A percentile compares a stretch with the other conserved stretches of the same genome.
Evolutionary conservation across 2,113 vertebrate species (phyloP).

Genomic region (Zapornia atra): DNA sequence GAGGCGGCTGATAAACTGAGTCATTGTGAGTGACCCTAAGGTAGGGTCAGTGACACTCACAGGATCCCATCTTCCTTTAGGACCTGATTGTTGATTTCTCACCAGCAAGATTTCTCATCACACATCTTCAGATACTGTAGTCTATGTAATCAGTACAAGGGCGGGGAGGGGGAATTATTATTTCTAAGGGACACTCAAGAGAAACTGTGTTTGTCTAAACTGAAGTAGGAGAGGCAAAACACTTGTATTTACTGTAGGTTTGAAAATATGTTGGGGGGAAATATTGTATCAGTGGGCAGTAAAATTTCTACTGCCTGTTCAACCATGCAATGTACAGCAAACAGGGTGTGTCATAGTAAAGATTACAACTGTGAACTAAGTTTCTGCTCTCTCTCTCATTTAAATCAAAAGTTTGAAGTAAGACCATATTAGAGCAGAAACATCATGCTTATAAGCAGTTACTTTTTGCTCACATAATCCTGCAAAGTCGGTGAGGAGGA

Average conservation of each 20-base stretch:
- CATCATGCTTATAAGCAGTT: background rate
- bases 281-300: background rate
- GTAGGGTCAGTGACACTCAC: background rate
- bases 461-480: background rate
- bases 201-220: background rate
- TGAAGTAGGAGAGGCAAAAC: background rate
- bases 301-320: conserved; percentile 13
- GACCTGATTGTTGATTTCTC: background rate
- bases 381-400: background rate
- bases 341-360: background rate
- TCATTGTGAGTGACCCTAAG: background rate
- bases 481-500: background rate
- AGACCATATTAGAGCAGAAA: background rate
- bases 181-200: background rate
- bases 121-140: background rate
- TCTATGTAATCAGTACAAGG: background rate
- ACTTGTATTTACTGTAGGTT: background rate
- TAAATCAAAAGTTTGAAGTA: background rate
- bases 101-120: background rate
- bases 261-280: background rate
- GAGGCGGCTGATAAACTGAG: background rate
- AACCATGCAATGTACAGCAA: conserved; percentile 8
- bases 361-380: background rate
- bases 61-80: background rate
- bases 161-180: background rate